These are phyloP conservation scores for Phallusia fumigata DNA, from an alignment of 23 tunicate genomes.

Conservation along the genomic window DNA sequence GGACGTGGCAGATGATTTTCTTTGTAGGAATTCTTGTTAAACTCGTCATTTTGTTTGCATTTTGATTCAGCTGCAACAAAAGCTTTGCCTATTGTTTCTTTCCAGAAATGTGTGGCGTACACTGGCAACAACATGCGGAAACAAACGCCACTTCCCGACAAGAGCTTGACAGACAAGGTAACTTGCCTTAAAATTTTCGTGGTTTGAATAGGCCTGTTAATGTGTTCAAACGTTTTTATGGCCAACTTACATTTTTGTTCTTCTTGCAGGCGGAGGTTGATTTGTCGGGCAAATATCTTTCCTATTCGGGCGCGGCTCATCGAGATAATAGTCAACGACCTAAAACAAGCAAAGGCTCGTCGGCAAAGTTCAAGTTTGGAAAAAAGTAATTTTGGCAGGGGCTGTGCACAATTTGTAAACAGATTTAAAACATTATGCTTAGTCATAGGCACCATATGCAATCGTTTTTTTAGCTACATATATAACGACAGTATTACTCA, in stretches of 20 bases:
- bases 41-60: too few relatives aligned
- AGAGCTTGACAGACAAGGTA: conserved; percentile 33
- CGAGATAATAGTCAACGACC: conserved; percentile 35
- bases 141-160: conserved; percentile 47
- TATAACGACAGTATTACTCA: too few relatives aligned
- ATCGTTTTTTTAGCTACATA: too few relatives aligned
- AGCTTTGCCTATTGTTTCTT: not conserved
- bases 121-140: conserved; percentile 95
- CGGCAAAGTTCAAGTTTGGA: conserved; percentile 24
- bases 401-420: too few relatives aligned
- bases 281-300: conserved; percentile 36
- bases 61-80: too few relatives aligned
- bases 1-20: too few relatives aligned
- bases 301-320: conserved; percentile 44
- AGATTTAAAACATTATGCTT: too few relatives aligned
- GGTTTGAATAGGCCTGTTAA: not conserved
- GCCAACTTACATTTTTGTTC: not conserved
- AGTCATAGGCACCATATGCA: too few relatives aligned
- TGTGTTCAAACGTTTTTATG: not conserved
- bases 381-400: conserved; percentile 35
- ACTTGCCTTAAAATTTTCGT: not conserved
- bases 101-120: conserved; percentile 83
- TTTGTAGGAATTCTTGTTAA: too few relatives aligned
- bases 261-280: conserved; percentile 50
- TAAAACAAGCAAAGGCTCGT: conserved; percentile 25